These are phyloP conservation scores for Myiotriccus ornatus DNA, from an alignment of 2,797 vertebrate genomes.

Conservation along the genomic window DNA sequence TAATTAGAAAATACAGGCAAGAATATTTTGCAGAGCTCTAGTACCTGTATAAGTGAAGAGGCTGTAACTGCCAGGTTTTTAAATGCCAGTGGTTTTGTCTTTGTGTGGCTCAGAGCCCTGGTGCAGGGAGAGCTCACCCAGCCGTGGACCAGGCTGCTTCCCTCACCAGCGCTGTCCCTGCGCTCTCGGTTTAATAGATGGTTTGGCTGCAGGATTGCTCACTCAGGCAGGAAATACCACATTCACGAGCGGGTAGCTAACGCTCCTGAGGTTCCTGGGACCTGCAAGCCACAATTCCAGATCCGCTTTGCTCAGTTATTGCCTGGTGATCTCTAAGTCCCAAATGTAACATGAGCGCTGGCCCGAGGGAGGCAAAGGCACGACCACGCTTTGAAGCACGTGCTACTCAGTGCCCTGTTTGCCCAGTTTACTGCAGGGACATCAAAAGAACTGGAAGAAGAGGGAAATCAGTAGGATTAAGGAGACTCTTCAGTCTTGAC, in stretches of 20 bases:
- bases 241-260: not conserved
- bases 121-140: not conserved
- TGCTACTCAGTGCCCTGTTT: fast-evolving
- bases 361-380: not conserved
- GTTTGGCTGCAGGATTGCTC: not conserved
- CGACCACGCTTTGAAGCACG: fast-evolving
- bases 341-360: fast-evolving
- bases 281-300: not conserved
- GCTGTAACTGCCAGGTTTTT: not conserved
- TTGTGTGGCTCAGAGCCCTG: not conserved
- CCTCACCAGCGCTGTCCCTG: fast-evolving
- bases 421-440: not conserved
- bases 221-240: not conserved
- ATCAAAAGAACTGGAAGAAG: not conserved
- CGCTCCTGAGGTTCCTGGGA: fast-evolving
- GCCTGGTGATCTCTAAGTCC: not conserved
- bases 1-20: not conserved
- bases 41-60: not conserved
- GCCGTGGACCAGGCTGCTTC: not conserved
- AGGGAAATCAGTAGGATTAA: not conserved
- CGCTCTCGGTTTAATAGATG: fast-evolving
- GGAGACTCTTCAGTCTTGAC: not conserved
- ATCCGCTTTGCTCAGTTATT: not conserved
- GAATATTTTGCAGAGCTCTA: not conserved
- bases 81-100: not conserved